Evolutionary conservation across 2,888 invertebrate species (phyloP).

Genomic region (Dendrolimus houi): DNA sequence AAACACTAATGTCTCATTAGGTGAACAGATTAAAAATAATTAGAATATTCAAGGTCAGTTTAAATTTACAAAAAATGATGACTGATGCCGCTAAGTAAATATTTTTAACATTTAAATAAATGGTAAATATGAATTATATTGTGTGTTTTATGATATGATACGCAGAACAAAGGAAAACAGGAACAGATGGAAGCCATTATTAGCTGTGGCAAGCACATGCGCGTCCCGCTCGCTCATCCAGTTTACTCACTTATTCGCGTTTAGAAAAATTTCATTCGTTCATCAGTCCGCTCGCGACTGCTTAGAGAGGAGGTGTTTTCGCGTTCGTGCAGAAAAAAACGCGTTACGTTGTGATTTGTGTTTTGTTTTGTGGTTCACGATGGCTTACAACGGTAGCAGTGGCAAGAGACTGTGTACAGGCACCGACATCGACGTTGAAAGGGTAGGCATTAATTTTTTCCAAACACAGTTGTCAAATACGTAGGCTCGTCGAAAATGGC

Average conservation of each 20-base stretch:
- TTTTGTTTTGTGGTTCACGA: constrained; percentile 79
- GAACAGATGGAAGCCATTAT: not conserved
- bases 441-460: constrained; percentile 48
- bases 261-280: constrained; percentile 29
- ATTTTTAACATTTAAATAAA: too few relatives aligned
- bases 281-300: constrained; percentile 62
- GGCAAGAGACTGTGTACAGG: constrained; percentile 73
- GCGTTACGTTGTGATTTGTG: constrained; percentile 73
- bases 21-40: too few relatives aligned
- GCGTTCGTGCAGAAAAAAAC: constrained; percentile 39
- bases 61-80: too few relatives aligned
- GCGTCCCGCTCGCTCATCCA: constrained; percentile 4
- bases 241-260: constrained; percentile 4
- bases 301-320: constrained; percentile 35
- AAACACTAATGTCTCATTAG: too few relatives aligned
- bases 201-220: constrained; percentile 7
- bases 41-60: too few relatives aligned
- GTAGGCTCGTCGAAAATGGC: constrained; percentile 62
- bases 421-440: constrained; percentile 69
- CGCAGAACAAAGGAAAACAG: not conserved
- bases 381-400: constrained; percentile 84
- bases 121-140: too few relatives aligned
- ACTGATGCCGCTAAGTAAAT: too few relatives aligned
- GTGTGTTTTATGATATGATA: not conserved
- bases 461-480: constrained; percentile 33